phyloP scores from a whole-genome alignment of 2,113 vertebrate genomes.

The Coturnix japonica region DNA sequence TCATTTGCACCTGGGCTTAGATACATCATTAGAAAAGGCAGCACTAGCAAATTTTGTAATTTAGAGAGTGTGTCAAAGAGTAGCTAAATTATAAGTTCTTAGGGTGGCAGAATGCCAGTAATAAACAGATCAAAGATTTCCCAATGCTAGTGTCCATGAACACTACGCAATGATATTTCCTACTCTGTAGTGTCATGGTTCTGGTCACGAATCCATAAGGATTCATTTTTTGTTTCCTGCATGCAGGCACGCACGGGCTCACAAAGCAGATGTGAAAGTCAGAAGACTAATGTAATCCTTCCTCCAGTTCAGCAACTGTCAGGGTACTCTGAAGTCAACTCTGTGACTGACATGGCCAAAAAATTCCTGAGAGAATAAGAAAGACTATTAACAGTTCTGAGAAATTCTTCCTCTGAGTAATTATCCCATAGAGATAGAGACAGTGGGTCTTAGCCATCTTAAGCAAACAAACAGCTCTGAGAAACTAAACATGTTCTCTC shows the following conservation, averaged over 20 bases:
- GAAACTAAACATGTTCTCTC: conserved; percentile 52
- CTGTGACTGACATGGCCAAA: background rate
- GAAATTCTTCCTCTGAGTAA: conserved; percentile 65
- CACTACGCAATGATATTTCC: background rate
- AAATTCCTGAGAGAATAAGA: conserved; percentile 64
- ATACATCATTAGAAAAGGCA: background rate
- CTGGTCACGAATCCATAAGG: background rate
- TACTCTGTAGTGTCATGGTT: background rate
- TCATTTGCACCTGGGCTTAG: background rate
- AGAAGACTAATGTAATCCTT: conserved; percentile 18
- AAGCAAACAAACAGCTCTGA: conserved; percentile 67
- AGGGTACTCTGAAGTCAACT: conserved; percentile 2
- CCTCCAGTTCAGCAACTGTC: conserved; percentile 17
- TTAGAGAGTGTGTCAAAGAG: background rate
- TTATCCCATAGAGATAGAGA: conserved; percentile 50
- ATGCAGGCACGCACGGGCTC: conserved; percentile 25
- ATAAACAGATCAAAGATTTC: background rate
- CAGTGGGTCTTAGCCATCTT: background rate
- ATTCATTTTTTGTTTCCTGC: background rate
- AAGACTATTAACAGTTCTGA: conserved; percentile 57
- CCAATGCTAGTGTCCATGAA: background rate
- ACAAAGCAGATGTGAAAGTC: conserved; percentile 38
- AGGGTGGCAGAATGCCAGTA: background rate
- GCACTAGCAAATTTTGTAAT: background rate
- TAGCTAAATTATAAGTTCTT: background rate